Evolutionary conservation across 2,888 invertebrate genomes (phyloP).

Genomic region (Eucera pruinosa): DNA sequence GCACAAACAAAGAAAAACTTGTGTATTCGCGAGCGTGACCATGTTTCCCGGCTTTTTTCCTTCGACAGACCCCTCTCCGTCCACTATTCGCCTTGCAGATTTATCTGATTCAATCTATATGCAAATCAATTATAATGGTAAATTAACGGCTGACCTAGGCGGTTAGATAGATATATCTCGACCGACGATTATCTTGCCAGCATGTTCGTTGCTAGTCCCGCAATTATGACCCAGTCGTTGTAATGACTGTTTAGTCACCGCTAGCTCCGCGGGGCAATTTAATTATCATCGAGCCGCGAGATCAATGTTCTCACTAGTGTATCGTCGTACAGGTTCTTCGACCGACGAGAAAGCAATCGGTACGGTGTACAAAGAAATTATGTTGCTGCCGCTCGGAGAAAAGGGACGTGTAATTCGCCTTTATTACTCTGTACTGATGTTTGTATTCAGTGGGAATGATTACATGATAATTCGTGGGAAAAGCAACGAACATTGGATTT

Average conservation of each 20-base stretch:
- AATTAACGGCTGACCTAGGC: constrained; percentile 76
- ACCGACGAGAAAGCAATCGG: constrained; percentile 28
- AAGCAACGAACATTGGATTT: not conserved
- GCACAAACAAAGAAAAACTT: not conserved
- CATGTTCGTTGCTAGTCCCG: constrained; percentile 76
- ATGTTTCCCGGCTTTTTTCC: constrained; percentile 19
- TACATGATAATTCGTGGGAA: not conserved
- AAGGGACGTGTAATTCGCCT: constrained; percentile 44
- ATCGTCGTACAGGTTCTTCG: constrained; percentile 30
- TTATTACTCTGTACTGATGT: constrained; percentile 34
- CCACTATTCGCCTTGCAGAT: constrained; percentile 60
- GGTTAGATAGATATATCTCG: constrained; percentile 64
- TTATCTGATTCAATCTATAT: constrained; percentile 82
- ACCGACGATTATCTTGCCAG: constrained; percentile 73
- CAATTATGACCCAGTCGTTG: constrained; percentile 80
- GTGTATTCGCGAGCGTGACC: constrained; percentile 9
- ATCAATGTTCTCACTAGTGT: constrained; percentile 39
- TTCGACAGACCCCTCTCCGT: not conserved
- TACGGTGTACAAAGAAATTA: constrained; percentile 42
- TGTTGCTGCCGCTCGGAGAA: constrained; percentile 33
- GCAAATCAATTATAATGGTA: constrained; percentile 82
- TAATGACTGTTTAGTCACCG: constrained; percentile 81
- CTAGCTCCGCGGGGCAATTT: constrained; percentile 78
- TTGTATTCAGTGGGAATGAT: not conserved
- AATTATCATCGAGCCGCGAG: constrained; percentile 76